Percentiles rank a stretch among this genome's conserved stretches.
Conservation (phyloP, 1,140 invertebrate species). For the Zaprionus ghesquierei region DNA sequence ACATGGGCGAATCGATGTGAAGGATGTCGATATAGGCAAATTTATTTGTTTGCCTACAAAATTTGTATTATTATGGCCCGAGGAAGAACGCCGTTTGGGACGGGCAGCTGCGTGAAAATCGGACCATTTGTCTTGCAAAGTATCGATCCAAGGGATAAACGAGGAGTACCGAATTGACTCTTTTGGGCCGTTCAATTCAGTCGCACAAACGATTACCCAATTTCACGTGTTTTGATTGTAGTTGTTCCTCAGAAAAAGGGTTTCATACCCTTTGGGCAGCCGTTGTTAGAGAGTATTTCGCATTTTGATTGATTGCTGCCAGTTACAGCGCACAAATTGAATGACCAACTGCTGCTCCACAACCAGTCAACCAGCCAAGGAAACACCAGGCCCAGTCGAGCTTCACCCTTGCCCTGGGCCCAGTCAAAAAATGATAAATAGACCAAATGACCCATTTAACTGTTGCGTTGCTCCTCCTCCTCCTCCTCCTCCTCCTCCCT, state of each 20-base stretch:
- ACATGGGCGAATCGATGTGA: conserved; percentile 21
- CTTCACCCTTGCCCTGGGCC: background rate
- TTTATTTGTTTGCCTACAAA: conserved; percentile 39
- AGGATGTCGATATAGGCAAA: conserved; percentile 10
- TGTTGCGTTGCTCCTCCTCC: conserved; percentile 37
- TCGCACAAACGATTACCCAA: conserved; percentile 38
- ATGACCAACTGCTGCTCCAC: conserved; percentile 41
- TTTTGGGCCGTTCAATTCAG: conserved; percentile 27
- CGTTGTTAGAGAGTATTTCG: conserved; percentile 5
- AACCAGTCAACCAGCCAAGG: background rate
- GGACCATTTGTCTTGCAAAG: conserved; percentile 34
- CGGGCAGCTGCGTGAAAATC: conserved; percentile 19
- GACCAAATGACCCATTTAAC: conserved; percentile 53
- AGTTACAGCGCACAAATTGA: conserved; percentile 51
- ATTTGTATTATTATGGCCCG: conserved; percentile 24
- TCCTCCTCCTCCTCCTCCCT: background rate
- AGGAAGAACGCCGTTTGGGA: background rate
- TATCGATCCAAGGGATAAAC: conserved; percentile 20
- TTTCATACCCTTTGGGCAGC: background rate
- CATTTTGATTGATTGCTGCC: conserved; percentile 50
- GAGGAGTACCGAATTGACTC: conserved; percentile 8
- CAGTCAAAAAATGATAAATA: conserved; percentile 54
- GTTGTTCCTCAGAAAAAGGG: conserved; percentile 21
- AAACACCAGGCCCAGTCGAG: background rate
- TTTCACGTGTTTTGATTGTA: conserved; percentile 41